phyloP scores from a whole-genome alignment of 1,140 invertebrate species.

The Luehdorfia chinensis region DNA sequence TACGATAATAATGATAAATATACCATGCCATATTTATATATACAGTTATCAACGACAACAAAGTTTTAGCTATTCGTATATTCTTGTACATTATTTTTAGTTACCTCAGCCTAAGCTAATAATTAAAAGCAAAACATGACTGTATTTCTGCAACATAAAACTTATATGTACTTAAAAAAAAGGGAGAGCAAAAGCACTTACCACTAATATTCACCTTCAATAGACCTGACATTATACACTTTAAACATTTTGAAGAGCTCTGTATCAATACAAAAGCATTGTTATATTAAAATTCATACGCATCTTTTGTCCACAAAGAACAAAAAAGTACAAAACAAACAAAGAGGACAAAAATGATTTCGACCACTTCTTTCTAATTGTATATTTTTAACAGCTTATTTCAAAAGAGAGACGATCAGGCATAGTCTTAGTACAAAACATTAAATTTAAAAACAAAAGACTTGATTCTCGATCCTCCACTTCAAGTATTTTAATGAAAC shows the following conservation, averaged over 20 bases:
- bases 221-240: neutral
- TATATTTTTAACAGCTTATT: constrained; percentile 10
- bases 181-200: too few relatives aligned
- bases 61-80: too few relatives aligned
- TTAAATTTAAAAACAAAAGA: constrained; percentile 17
- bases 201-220: neutral
- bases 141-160: too few relatives aligned
- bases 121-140: too few relatives aligned
- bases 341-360: constrained; percentile 8
- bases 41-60: too few relatives aligned
- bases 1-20: too few relatives aligned
- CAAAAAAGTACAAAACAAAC: constrained; percentile 21
- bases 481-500: constrained; percentile 17
- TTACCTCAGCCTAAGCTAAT: too few relatives aligned
- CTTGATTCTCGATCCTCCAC: constrained; percentile 17
- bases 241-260: constrained; percentile 4
- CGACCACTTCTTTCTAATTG: constrained; percentile 3
- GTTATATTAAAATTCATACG: constrained; percentile 39
- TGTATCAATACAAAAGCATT: constrained; percentile 26
- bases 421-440: constrained; percentile 11
- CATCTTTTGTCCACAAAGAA: constrained; percentile 14
- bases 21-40: too few relatives aligned
- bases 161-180: too few relatives aligned
- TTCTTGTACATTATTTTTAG: too few relatives aligned
- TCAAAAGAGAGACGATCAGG: constrained; percentile 13